Evolutionary conservation across 2,113 vertebrate species (phyloP), one percentile per base, ranked within the genome.

Genomic region (Erythrocebus patas): DNA sequence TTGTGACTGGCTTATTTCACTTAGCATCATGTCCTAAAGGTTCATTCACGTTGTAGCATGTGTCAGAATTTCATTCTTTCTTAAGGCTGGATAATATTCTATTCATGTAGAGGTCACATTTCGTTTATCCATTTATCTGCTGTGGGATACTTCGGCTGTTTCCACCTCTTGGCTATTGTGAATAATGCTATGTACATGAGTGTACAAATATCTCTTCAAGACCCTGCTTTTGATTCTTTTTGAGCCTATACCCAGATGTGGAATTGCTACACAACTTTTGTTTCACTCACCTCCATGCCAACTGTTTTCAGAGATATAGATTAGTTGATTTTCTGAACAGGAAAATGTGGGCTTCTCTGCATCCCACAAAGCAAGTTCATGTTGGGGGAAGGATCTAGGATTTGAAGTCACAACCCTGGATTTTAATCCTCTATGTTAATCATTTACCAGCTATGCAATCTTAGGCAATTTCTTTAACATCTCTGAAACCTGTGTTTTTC

Each of bases 1-100:
- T 38, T 94, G 84, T 57, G 80, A 70, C 50, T 30, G 17, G 10
- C 5, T 86, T 64, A 30, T 80, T 86, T 90, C 82, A 61, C 59
- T 66, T 59, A 73, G 27, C 35, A 73, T 76, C 83, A 68, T 43
- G 23, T 61, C 64, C n/a, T 61, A 55, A 14, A 8, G 38, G 35
- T 38, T 81, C 43, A 35, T 45, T 30, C 35, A 43, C 16, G 5
- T 43, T 38, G 38, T 2, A 17, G 38, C 23, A 20, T 14, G 9
- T 55, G n/a, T 89, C 73, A 79, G 43, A 75, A 82, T 90, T 40
- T 38, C 55, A 9, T 59, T 89, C 57, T 30, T 72, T 59, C 64
- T 70, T 8, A 82, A 61, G 50, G 64, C 20, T 48, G 35, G 27
- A 4, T 61, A 59, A 43, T 61, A 32, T 18, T 57, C 40, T 25